phyloP scores from a whole-genome alignment of 2,113 vertebrate species.

The Dicaeum eximium region DNA sequence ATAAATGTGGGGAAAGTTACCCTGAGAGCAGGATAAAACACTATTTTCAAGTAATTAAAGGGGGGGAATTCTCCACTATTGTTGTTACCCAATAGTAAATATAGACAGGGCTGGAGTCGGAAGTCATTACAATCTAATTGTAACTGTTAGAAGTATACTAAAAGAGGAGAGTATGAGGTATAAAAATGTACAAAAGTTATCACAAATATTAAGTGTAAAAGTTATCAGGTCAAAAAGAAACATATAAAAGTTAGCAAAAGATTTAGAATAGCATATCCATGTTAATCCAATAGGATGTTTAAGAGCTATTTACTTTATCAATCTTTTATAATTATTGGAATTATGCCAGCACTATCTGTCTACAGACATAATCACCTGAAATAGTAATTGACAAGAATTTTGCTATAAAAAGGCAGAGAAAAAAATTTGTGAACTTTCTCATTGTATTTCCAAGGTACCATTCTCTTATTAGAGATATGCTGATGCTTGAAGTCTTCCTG shows the following conservation, averaged over 20 bases:
- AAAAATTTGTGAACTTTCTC: accelerated
- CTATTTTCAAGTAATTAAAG: background rate
- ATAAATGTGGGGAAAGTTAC: background rate
- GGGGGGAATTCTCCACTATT: background rate
- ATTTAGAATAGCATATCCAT: background rate
- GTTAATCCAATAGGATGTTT: background rate
- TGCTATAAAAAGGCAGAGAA: background rate
- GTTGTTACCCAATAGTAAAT: background rate
- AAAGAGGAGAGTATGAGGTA: background rate
- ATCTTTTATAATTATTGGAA: background rate
- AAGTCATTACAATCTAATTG: too few species aligned
- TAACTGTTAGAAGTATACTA: background rate
- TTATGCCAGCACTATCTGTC: background rate
- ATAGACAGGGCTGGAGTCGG: background rate
- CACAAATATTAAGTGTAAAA: background rate
- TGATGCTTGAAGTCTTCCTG: background rate
- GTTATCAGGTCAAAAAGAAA: background rate
- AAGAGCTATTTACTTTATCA: background rate
- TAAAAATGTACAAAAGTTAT: background rate
- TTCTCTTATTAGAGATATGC: background rate
- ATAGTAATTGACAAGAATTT: background rate
- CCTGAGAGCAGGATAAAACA: background rate
- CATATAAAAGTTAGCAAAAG: background rate
- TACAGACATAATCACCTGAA: background rate
- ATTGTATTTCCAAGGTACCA: background rate